Evolutionary conservation across 2,888 invertebrate genomes (phyloP), one percentile per base, ranked within the genome.

Genomic region (Conops quadrifasciatus): DNA sequence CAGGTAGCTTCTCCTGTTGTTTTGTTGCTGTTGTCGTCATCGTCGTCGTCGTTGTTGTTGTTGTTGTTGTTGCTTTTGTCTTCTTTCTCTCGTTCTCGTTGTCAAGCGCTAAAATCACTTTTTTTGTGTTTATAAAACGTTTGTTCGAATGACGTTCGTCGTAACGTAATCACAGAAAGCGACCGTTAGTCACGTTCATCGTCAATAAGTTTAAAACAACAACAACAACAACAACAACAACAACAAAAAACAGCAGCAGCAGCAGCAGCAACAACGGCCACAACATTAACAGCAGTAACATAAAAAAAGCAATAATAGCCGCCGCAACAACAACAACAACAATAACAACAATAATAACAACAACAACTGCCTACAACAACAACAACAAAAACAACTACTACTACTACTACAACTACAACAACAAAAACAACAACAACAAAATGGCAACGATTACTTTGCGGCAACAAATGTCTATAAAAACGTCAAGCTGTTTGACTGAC

Each of bases 141-240:
- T 63, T 43, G 53, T 51, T 28, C 26, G 64, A 51, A 51, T 43
- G 53, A 36, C 53, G 53, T 53, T 66, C 43, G n/a, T 36, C 65
- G 19, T 28, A 53, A 19, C 53, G 36, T 36, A 51, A 53, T 66
- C 53, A 66, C 66, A 66, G 30, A 19, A 53, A 51, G 30, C 66
- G 63, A 26, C 63, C 63, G 53, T 66, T 66, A 66, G 66, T 66
- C 66, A 66, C 66, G 66, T 66, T 53, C 66, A 36, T 30, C 66
- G 53, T 53, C 65, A 51, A 64, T 28, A 47, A 36, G 13, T 43
- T 19, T 7, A 30, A 43, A 21, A 62, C 36, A 62, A 56, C 56
- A 53, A 53, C n/a, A 53, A 53, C 19, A n/a, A 53, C 53, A 4
- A 9, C 2, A 21, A 43, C 58, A 16, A 2, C 43, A 21, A n/a